These are phyloP conservation scores for Nixonia krombeini DNA, from an alignment of 1,140 invertebrate species.

Conservation along the genomic window DNA sequence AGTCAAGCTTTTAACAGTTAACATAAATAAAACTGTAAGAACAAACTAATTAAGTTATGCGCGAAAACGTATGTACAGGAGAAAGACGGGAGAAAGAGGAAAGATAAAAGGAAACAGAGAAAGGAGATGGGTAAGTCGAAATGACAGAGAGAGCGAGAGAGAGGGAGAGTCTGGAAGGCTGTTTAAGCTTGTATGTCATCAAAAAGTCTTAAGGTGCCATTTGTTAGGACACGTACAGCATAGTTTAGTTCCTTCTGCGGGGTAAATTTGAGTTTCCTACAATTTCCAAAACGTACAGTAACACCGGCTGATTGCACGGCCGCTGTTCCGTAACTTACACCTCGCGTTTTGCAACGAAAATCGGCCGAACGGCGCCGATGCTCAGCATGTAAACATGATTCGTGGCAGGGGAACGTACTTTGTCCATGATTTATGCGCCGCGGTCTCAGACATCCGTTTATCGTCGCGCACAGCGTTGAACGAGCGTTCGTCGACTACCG, in stretches of 20 bases:
- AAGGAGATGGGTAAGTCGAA: too few species aligned
- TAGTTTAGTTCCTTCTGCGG: slow-evolving; percentile 9
- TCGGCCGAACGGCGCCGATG: not conserved
- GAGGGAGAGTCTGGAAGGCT: slow-evolving; percentile 21
- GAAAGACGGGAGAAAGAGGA: too few species aligned
- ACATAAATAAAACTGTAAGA: too few species aligned
- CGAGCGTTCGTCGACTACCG: not conserved
- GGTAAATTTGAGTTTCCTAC: slow-evolving; percentile 18
- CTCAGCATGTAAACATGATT: not conserved
- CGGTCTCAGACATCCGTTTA: not conserved
- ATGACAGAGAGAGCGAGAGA: too few species aligned
- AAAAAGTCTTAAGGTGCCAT: slow-evolving; percentile 12
- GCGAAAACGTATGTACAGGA: too few species aligned
- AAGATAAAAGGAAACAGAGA: too few species aligned
- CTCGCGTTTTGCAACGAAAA: slow-evolving; percentile 10
- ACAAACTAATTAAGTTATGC: too few species aligned
- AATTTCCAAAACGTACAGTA: slow-evolving; percentile 10
- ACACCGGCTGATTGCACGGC: not conserved
- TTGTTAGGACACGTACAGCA: slow-evolving; percentile 11
- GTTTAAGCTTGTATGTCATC: slow-evolving; percentile 27
- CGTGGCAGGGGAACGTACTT: not conserved
- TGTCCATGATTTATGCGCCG: slow-evolving; percentile 8
- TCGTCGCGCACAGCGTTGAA: not conserved
- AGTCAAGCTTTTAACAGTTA: too few species aligned
- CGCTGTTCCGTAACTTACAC: slow-evolving; percentile 8